These are phyloP conservation scores for Oscheius sp. DNA, from an alignment of 2,888 invertebrate genomes.

Conservation along the genomic window DNA sequence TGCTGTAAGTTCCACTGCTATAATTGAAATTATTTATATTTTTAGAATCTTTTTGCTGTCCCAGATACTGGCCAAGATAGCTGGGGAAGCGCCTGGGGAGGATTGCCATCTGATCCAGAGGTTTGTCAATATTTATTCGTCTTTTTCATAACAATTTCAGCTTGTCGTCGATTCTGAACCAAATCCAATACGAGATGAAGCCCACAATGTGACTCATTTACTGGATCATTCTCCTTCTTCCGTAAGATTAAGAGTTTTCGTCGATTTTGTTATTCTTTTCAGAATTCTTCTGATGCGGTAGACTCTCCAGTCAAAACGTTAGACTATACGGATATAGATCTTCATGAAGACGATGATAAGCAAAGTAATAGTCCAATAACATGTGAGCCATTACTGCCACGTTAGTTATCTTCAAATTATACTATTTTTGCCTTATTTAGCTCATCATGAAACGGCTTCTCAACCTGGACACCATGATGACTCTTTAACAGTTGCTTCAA, in stretches of 20 bases:
- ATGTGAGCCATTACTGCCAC: conserved; percentile 26
- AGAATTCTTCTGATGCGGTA: conserved; percentile 23
- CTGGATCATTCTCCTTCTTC: conserved; percentile 59
- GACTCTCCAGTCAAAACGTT: conserved; percentile 17
- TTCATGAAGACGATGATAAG: conserved; percentile 1
- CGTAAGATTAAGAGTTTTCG: conserved; percentile 15
- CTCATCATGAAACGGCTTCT: conserved; percentile 11
- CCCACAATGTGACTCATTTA: conserved; percentile 41
- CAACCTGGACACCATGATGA: conserved; percentile 41
- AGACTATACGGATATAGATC: conserved; percentile 7
- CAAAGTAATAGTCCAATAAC: conserved; percentile 8
- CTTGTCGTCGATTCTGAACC: conserved; percentile 60
- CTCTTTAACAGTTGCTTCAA: conserved; percentile 59
- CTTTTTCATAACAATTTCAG: conserved; percentile 23
- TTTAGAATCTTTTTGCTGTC: conserved; percentile 7
- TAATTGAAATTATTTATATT: neutral
- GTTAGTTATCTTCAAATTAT: conserved; percentile 3
- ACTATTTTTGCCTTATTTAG: neutral
- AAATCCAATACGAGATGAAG: conserved; percentile 61
- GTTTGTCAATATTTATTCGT: neutral
- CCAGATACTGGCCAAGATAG: conserved; percentile 20
- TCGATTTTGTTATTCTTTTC: neutral
- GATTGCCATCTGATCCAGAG: conserved; percentile 1
- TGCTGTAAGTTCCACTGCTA: neutral
- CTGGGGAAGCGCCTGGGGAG: conserved; percentile 23